phyloP scores from a whole-genome alignment of 2,797 vertebrate genomes.

The Lophius americanus region DNA sequence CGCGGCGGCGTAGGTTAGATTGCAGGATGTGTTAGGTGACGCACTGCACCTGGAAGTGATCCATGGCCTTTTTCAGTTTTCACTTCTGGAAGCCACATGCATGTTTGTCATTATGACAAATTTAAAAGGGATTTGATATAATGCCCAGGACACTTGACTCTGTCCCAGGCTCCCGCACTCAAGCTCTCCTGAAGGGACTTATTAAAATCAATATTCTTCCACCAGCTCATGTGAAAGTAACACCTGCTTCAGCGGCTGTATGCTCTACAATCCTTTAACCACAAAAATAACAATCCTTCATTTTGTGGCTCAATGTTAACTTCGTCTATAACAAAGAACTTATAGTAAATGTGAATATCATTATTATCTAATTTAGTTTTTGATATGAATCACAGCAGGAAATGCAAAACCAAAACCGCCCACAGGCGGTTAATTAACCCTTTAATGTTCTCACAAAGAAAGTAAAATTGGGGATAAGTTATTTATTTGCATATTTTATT shows the following conservation, averaged over 20 bases:
- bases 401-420: constrained; percentile 34
- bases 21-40: background rate
- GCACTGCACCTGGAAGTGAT: background rate
- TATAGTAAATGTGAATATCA: constrained; percentile 18
- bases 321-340: background rate
- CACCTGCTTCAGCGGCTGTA: constrained; percentile 74
- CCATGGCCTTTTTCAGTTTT: background rate
- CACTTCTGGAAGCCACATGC: constrained; percentile 13
- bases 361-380: background rate
- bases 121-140: constrained; percentile 60
- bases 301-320: constrained; percentile 22
- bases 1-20: background rate
- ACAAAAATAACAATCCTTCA: constrained; percentile 29
- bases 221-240: constrained; percentile 71
- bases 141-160: constrained; percentile 50
- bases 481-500: too few species aligned
- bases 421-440: constrained; percentile 25
- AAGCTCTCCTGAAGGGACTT: constrained; percentile 77
- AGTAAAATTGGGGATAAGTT: too few species aligned
- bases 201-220: constrained; percentile 82
- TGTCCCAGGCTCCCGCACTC: constrained; percentile 69
- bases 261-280: constrained; percentile 41
- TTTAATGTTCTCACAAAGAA: too few species aligned
- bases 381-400: constrained; percentile 48
- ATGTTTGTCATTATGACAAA: constrained; percentile 58